phyloP scores from a whole-genome alignment of 2,888 invertebrate genomes.

The Darwinula stevensoni region DNA sequence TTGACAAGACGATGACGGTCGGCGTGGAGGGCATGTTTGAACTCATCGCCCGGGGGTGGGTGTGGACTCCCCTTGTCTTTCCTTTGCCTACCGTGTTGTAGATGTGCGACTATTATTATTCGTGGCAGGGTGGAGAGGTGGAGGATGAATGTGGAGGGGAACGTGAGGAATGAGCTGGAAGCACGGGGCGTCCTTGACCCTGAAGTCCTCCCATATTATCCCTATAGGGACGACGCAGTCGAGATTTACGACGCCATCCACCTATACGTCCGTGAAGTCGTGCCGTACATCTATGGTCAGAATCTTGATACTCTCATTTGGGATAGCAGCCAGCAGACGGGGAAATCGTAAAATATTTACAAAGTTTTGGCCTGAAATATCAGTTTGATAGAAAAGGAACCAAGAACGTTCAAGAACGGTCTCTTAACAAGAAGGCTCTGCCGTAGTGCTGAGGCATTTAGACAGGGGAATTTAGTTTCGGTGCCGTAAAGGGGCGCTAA shows the following conservation, averaged over 20 bases:
- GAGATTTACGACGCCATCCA: constrained; percentile 17
- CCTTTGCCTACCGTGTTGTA: background rate
- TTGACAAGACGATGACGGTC: constrained; percentile 18
- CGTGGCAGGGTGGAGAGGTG: constrained; percentile 10
- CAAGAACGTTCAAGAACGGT: too few relatives aligned
- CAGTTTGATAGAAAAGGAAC: too few relatives aligned
- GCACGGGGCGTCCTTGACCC: constrained; percentile 14
- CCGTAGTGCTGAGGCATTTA: too few relatives aligned
- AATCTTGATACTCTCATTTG: too few relatives aligned
- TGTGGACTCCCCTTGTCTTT: background rate
- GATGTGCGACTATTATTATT: too few relatives aligned
- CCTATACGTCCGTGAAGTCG: constrained; percentile 16
- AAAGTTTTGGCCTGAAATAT: too few relatives aligned
- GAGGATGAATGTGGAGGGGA: constrained; percentile 13
- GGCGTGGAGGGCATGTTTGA: constrained; percentile 18
- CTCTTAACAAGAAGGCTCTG: too few relatives aligned
- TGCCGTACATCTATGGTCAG: constrained; percentile 18
- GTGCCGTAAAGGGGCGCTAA: too few relatives aligned
- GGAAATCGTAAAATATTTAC: too few relatives aligned
- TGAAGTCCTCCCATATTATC: constrained; percentile 17
- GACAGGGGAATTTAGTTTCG: too few relatives aligned
- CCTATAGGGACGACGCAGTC: constrained; percentile 19
- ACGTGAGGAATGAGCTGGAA: constrained; percentile 16
- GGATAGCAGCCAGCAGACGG: too few relatives aligned
- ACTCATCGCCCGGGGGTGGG: constrained; percentile 17